Evolutionary conservation across 2,797 vertebrate genomes (phyloP), one percentile per base, ranked within the genome.

Genomic region (Sparus aurata): DNA sequence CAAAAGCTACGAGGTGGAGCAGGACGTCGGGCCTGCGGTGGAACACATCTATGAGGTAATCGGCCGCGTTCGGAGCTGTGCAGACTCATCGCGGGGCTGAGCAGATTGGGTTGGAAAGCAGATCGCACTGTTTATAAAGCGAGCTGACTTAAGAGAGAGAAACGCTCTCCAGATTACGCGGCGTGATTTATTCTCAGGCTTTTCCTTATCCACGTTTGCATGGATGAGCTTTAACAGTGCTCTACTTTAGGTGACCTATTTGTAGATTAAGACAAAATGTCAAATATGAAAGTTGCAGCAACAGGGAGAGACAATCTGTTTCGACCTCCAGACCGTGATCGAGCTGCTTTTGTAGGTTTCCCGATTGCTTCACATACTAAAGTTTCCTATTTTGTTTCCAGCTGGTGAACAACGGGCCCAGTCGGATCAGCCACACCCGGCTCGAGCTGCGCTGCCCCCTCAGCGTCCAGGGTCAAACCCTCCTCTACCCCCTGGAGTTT

Each of bases 371-470:
- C 4, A 8, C 43, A 75, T 58, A 6, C 7, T 75, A 13, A 64
- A 12, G 12, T 52, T 45, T 77, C 12, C 57, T 4, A 17, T 72
- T 66, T 78, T 2, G 54, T 80, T 81, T 82, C 41, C 91, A 99
- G 98, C 93, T 98, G 90, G 93, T 96, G 91, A 99, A 98, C 89
- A 95, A 96, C 10, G 98, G 98, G 5, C 98, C 98, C 22, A 97
- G 97, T 22, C 92, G 90, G 85, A 97, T 98, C 88, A 97, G 97
- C 92, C 93, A 93, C 41, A 96, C 97, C 15, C 25, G 91, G 0
- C 91, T 99, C 34, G 94, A 97, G 85, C 92, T 99, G 77, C 96
- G 87, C 85, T 98, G 98, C 69, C 98, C 98, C 25, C 93, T 95
- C 84, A 88, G 77, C 1, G 70, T 95, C 72, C 94, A 96, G 15